Evolutionary conservation across 1,140 invertebrate genomes (phyloP).

Genomic region (Nylanderia fulva): DNA sequence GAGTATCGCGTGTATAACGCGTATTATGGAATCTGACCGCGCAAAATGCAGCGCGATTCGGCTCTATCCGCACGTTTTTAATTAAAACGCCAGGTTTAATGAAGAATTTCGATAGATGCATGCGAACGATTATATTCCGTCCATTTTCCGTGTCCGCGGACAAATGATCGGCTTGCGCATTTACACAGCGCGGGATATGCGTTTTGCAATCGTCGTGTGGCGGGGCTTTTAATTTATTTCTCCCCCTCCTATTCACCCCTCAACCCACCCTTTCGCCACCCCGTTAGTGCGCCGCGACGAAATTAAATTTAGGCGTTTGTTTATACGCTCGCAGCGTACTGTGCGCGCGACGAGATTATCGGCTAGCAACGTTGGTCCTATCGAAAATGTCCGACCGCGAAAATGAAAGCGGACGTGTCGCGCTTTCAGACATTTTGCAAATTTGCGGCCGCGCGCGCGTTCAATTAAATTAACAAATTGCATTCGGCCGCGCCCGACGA

Average conservation of each 20-base stretch:
- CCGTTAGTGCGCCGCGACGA: conserved; percentile 34
- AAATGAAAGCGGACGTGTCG: conserved; percentile 53
- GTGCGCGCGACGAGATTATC: conserved; percentile 65
- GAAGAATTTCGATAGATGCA: conserved; percentile 49
- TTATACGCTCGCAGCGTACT: conserved; percentile 58
- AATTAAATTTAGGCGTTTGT: conserved; percentile 75
- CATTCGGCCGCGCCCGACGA: conserved; percentile 4
- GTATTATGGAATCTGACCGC: conserved; percentile 19
- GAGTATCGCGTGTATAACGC: conserved; percentile 10
- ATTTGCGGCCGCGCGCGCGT: conserved; percentile 39
- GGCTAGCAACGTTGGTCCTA: background rate
- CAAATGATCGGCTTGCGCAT: conserved; percentile 60
- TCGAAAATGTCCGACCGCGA: conserved; percentile 40
- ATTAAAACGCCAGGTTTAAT: conserved; percentile 58
- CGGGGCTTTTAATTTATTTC: conserved; percentile 70
- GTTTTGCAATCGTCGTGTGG: conserved; percentile 64
- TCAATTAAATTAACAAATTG: conserved; percentile 47
- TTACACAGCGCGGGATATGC: conserved; percentile 57
- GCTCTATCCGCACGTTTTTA: conserved; percentile 50
- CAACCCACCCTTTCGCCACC: too few relatives aligned
- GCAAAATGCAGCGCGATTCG: background rate
- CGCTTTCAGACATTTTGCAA: conserved; percentile 51
- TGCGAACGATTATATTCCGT: conserved; percentile 55
- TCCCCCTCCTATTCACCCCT: background rate
- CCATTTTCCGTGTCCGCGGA: conserved; percentile 60